phyloP scores from a whole-genome alignment of 2,888 invertebrate species.

The Lacanobia wlatinum region DNA sequence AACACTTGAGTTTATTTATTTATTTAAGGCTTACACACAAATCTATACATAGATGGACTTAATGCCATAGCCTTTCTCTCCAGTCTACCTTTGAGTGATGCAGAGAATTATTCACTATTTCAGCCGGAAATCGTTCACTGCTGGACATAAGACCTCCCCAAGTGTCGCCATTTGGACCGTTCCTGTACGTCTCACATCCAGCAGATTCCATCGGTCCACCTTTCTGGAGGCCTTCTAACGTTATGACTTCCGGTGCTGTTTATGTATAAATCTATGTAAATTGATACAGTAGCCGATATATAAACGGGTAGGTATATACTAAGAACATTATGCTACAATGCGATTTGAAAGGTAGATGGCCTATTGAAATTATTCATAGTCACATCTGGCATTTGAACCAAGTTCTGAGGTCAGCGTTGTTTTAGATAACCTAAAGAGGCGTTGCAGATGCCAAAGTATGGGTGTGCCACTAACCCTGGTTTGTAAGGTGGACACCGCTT shows the following conservation, averaged over 20 bases:
- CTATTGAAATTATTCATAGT: slow-evolving; percentile 5
- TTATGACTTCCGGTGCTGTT: no score
- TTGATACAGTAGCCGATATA: background rate
- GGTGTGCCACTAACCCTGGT: background rate
- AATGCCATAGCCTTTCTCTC: no score
- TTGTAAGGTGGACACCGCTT: background rate
- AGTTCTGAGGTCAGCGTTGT: no score
- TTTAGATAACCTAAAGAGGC: background rate
- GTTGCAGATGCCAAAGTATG: slow-evolving; percentile 2
- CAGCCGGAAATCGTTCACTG: no score
- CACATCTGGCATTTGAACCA: background rate
- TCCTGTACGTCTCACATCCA: no score
- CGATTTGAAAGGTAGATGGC: slow-evolving; percentile 13
- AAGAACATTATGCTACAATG: background rate
- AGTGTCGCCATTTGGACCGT: no score
- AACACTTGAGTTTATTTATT: no score
- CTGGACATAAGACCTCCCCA: no score
- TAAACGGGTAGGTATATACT: background rate
- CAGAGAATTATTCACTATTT: no score
- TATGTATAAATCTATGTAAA: background rate
- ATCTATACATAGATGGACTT: no score
- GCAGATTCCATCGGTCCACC: background rate
- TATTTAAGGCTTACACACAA: no score
- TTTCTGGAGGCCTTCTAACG: background rate
- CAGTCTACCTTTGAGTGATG: no score